phyloP scores from a whole-genome alignment of 1,140 invertebrate species.

The Akabosia matsudoensis region DNA sequence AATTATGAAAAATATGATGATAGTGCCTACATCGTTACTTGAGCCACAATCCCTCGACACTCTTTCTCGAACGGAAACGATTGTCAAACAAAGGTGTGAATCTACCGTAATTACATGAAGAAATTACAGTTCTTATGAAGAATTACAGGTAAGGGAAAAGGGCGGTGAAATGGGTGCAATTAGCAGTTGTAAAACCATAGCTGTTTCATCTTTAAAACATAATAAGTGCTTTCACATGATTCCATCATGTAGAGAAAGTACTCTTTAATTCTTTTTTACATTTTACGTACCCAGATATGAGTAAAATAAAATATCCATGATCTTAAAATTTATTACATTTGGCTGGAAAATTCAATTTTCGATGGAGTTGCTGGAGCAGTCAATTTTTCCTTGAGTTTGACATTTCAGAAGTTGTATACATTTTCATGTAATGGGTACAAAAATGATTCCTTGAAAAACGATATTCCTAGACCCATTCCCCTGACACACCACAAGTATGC shows the following conservation, averaged over 20 bases:
- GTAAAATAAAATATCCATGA: neutral
- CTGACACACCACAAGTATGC: neutral
- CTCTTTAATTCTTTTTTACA: too few relatives aligned
- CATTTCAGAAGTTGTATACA: too few relatives aligned
- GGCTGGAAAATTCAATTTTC: too few relatives aligned
- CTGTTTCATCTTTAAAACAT: neutral
- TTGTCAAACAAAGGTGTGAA: conserved; percentile 17
- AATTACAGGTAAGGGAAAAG: neutral
- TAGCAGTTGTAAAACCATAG: conserved; percentile 21
- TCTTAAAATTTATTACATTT: too few relatives aligned
- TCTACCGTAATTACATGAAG: neutral
- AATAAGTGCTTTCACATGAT: neutral
- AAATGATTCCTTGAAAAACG: neutral
- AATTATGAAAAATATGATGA: conserved; percentile 10
- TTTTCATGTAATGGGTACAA: neutral
- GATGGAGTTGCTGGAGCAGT: too few relatives aligned
- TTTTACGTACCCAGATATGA: neutral
- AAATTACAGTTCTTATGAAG: neutral
- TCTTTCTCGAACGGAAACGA: neutral
- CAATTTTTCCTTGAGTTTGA: too few relatives aligned
- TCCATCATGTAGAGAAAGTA: too few relatives aligned
- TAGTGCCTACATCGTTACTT: neutral
- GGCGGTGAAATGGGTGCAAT: neutral
- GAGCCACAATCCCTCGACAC: neutral
- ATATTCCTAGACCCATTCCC: neutral